A percentile compares a stretch with the other conserved stretches of the same genome.
Evolutionary conservation across 2,113 vertebrate genomes (phyloP).

Genomic region (Rhabdornis inornatus): DNA sequence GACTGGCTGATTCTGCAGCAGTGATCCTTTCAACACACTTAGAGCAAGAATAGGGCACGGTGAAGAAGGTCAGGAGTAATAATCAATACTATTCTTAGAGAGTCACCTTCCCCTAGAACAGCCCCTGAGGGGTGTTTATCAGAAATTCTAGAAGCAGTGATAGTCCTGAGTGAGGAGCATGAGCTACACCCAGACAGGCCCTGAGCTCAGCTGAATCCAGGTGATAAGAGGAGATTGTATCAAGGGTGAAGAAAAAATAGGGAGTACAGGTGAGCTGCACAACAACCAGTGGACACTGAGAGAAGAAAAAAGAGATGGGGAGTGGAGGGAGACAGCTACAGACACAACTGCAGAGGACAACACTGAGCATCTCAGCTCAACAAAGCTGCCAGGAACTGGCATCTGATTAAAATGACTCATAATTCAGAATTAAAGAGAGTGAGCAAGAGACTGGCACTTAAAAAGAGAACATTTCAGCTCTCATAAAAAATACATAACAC

Average conservation of each 20-base stretch:
- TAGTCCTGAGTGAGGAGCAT: not conserved
- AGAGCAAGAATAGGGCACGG: not conserved
- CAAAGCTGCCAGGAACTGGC: not conserved
- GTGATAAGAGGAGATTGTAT: not conserved
- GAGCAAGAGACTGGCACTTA: not conserved
- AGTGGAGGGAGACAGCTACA: not conserved
- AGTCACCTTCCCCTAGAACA: not conserved
- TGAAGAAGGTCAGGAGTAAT: not conserved
- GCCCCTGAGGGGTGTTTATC: not conserved
- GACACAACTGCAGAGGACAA: not conserved
- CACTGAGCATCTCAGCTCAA: not conserved
- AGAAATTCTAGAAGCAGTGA: not conserved
- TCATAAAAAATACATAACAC: not conserved
- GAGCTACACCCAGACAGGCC: not conserved
- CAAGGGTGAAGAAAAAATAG: not conserved
- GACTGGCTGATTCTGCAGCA: not conserved
- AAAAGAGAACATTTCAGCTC: not conserved
- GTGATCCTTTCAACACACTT: not conserved
- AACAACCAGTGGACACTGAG: not conserved
- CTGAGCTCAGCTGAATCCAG: not conserved
- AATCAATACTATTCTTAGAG: not conserved
- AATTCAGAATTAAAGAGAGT: not conserved
- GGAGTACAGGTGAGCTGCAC: rapidly evolving
- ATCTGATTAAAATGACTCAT: not conserved
- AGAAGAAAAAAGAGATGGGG: not conserved